Evolutionary conservation across 2,797 vertebrate species (phyloP), one percentile per base, ranked within the genome.

Genomic region (Hydrocynus forskahlii): DNA sequence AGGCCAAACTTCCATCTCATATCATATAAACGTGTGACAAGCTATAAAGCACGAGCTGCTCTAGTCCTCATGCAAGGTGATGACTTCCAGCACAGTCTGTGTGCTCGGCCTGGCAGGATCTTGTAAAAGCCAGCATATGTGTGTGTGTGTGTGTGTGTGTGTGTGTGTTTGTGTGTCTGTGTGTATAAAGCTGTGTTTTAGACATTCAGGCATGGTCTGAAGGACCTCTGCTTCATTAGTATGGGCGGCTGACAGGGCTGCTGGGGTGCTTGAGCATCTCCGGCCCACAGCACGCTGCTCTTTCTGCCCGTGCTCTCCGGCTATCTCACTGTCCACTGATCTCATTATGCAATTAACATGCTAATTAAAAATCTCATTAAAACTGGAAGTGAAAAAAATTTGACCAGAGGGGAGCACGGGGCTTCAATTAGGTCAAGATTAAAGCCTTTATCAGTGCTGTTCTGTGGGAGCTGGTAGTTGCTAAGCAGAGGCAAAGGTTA

Each of bases 321-420:
- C 90, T 88, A 91, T 90, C 91, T 88, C 84, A 84, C 88, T 86
- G 89, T 91, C 91, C 57, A 78, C 92, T 93, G 92, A 92, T 94
- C 90, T 89, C 89, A 87, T 93, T 92, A 92, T 91, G 91, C 93
- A 95, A 95, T 94, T 95, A 95, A 91, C 92, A 93, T 92, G 91
- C 92, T 93, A 94, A 94, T 95, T 94, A 94, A 93, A 94, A 95
- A 93, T 91, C 92, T 93, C 89, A 94, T 94, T 95, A 94, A 94
- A 94, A 91, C 88, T 86, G 62, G 87, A 88, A 88, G 91, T 88
- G 76, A 83, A 88, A 88, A 89, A 90, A 83, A 52, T 88, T 90
- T 91, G 89, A 93, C 91, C 91, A 86, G 88, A 87, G 91, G 92
- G 91, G 89, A 87, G 88, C 79, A 78, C 84, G 88, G 90, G 90